phyloP scores from a whole-genome alignment of 2,888 invertebrate genomes.

The Perizoma flavofasciatum region DNA sequence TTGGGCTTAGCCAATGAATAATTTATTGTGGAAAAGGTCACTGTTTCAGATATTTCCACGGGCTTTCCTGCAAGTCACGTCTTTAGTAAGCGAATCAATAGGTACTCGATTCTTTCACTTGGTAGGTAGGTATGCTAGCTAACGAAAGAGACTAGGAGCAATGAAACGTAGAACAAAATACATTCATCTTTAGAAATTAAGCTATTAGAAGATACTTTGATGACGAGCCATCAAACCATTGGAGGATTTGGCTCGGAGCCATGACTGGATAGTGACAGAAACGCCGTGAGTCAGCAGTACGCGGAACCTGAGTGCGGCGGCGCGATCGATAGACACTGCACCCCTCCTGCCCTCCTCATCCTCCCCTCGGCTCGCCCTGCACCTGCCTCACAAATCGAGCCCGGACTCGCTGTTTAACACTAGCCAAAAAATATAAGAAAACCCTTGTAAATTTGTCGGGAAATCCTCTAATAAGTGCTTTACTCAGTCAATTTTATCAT shows the following conservation, averaged over 20 bases:
- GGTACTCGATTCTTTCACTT: constrained; percentile 11
- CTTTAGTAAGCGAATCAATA: constrained; percentile 11
- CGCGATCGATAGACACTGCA: constrained; percentile 79
- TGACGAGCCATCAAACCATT: constrained; percentile 65
- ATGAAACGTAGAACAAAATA: constrained; percentile 23
- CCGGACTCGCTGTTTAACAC: constrained; percentile 51
- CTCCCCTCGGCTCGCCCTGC: constrained; percentile 53
- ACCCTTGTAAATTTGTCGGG: constrained; percentile 45
- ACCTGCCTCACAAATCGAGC: constrained; percentile 58
- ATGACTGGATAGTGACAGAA: constrained; percentile 62
- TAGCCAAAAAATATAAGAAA: constrained; percentile 42
- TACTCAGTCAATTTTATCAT: constrained; percentile 41
- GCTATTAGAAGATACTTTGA: constrained; percentile 56
- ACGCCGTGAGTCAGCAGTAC: constrained; percentile 72
- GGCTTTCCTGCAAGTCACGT: constrained; percentile 5
- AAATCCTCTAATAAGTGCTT: constrained; percentile 53
- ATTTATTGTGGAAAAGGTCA: constrained; percentile 17
- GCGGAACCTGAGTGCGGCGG: constrained; percentile 68
- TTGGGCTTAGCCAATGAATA: constrained; percentile 18
- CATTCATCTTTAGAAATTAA: constrained; percentile 50
- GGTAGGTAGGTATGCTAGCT: neutral
- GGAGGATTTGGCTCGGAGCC: constrained; percentile 71
- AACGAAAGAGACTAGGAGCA: constrained; percentile 17
- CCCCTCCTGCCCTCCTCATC: constrained; percentile 50
- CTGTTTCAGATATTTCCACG: constrained; percentile 17